Base-by-base conservation (phyloP, 1,140 invertebrate genomes). In the Caerostris darwini region DNA sequence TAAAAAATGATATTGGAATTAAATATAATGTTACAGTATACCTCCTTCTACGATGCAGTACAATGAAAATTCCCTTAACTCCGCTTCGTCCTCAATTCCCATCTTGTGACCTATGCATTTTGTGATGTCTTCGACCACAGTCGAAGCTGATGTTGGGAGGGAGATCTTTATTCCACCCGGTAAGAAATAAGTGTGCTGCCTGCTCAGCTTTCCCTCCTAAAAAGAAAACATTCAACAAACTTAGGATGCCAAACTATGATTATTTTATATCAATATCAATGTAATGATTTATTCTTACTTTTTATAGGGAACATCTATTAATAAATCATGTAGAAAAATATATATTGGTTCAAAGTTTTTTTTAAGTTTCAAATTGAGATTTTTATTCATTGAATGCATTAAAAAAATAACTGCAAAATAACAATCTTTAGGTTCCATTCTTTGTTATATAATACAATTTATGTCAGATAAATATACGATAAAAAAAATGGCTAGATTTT, bases 31-130 rank as follows among this genome's bases (percentile, higher is more conserved):
- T 85, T 19, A n/a, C 10, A 7, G 14, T 50, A 19, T 85, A 94
- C 93, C 93, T 90, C 93, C 93, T 94, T 94, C 93, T 56, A 94
- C 88, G 10, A 94, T 94, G 59, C 93, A 94, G 56, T 94, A 94
- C 8, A 94, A 10, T 5, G 93, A 94, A 69, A 90, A 94, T 67
- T 94, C 93, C 67, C 53, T 71, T 64, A 54, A 83, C n/a, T 94
- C 88, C 3, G 64, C 4, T 53, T 90, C 93, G 56, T 64, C n/a
- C 12, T 34, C 54, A 19, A 94, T 94, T 50, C 93, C 87, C 87
- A 94, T 90, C 34, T 85, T 90, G 7, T 17, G 53, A n/a, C 93
- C 57, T 7, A 94, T 67, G 1, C 50, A 67, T 34, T 58, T 58
- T 1, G 86, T 83, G 12, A 94, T 94, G 64, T 94, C 88, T 67